Evolutionary conservation across 2,113 vertebrate genomes (phyloP).

Genomic region (Tichodroma muraria): DNA sequence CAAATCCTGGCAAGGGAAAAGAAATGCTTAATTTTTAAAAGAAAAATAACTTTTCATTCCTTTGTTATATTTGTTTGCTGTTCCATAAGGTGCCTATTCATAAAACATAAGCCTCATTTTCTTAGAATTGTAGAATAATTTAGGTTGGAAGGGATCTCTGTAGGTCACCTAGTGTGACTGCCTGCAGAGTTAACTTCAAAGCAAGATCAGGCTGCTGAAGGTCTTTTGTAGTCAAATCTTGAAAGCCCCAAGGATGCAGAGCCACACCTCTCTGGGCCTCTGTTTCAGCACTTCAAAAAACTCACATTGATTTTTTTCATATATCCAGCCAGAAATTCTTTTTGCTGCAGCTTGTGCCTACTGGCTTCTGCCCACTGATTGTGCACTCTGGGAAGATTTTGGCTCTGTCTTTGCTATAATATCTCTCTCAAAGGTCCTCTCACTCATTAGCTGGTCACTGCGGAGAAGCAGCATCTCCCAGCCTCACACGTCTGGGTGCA

Average conservation of each 20-base stretch:
- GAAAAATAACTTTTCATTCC: not conserved
- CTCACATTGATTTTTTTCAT: not conserved
- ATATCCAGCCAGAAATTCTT: not conserved
- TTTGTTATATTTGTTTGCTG: conserved; percentile 8
- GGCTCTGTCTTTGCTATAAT: not conserved
- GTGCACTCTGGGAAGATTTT: not conserved
- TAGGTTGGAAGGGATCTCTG: not conserved
- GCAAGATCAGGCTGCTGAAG: conserved; percentile 3
- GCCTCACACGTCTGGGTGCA: accelerated
- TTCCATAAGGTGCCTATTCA: not conserved
- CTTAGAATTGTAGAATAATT: not conserved
- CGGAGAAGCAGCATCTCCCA: not conserved
- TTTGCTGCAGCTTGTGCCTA: not conserved
- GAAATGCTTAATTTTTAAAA: not conserved
- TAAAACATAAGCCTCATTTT: conserved; percentile 31
- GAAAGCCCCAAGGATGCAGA: not conserved
- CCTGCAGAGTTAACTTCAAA: conserved; percentile 53
- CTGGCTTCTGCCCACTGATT: not conserved
- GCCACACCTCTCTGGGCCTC: not conserved
- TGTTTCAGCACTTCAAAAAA: not conserved
- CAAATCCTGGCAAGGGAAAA: not conserved
- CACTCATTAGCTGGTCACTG: not conserved
- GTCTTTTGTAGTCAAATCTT: conserved; percentile 22
- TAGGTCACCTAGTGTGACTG: not conserved
- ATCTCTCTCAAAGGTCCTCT: not conserved